Percentiles rank a stretch among this genome's conserved stretches.
Conservation (phyloP, 2,888 invertebrate species). For the Seira ritae region DNA sequence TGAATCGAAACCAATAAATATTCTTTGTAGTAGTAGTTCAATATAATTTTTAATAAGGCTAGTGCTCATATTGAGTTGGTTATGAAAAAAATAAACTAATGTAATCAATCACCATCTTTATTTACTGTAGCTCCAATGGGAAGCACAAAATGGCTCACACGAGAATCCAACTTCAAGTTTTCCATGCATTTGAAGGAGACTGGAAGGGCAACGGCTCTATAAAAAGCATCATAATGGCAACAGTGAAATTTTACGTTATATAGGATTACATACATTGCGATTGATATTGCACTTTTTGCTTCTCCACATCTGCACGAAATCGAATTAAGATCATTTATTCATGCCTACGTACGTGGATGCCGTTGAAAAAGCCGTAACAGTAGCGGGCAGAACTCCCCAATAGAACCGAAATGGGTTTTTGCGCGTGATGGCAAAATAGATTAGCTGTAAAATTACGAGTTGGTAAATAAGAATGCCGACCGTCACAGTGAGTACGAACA, state of each 20-base stretch:
- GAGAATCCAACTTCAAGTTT: constrained; percentile 86
- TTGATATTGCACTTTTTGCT: background rate
- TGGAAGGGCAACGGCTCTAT: constrained; percentile 91
- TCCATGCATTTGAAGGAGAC: constrained; percentile 92
- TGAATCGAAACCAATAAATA: no score
- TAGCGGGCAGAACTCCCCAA: constrained; percentile 87
- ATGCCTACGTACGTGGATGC: constrained; percentile 88
- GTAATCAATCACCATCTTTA: constrained; percentile 65
- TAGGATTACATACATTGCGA: no score
- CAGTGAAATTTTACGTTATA: no score
- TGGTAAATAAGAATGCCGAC: constrained; percentile 90
- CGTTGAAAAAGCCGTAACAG: constrained; percentile 91
- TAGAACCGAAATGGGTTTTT: constrained; percentile 93
- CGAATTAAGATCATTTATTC: background rate
- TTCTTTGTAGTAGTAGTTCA: no score
- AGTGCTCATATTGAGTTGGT: no score
- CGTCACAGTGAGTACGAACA: constrained; percentile 85
- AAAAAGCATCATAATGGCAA: no score
- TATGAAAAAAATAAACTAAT: no score
- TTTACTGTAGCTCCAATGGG: constrained; percentile 95
- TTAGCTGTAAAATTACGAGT: constrained; percentile 87
- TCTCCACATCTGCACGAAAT: background rate
- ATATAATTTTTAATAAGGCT: no score
- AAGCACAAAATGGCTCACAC: constrained; percentile 90
- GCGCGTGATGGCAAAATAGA: constrained; percentile 87